Evolutionary conservation across 2,888 invertebrate genomes (phyloP).

Genomic region (Drosophila testacea): DNA sequence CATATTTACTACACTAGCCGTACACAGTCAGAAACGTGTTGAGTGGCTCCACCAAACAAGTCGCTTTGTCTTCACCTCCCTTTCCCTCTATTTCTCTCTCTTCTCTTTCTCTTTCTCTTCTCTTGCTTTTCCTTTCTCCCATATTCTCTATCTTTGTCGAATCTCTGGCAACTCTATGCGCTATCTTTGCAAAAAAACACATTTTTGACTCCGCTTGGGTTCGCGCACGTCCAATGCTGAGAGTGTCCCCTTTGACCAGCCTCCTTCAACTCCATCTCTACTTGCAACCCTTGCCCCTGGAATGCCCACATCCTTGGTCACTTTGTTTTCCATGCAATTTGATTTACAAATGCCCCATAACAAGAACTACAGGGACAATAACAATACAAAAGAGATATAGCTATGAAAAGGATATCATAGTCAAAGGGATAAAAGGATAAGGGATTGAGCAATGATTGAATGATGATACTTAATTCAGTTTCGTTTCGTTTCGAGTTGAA

Average conservation of each 20-base stretch:
- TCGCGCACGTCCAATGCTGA: conserved; percentile 45
- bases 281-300: background rate
- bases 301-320: conserved; percentile 12
- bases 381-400: conserved; percentile 23
- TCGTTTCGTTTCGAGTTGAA: conserved; percentile 14
- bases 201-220: conserved; percentile 46
- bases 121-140: conserved; percentile 14
- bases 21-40: conserved; percentile 69
- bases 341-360: conserved; percentile 55
- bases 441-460: conserved; percentile 44
- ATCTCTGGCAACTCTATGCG: conserved; percentile 45
- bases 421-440: conserved; percentile 21
- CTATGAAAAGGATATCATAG: conserved; percentile 46
- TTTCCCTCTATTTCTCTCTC: conserved; percentile 22
- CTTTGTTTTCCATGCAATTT: conserved; percentile 72
- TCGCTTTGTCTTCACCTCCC: conserved; percentile 56
- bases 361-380: conserved; percentile 31
- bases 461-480: conserved; percentile 40
- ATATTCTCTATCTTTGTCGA: conserved; percentile 45
- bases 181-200: conserved; percentile 37
- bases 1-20: conserved; percentile 24
- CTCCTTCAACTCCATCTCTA: background rate
- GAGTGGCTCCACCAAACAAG: conserved; percentile 72
- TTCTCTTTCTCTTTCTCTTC: conserved; percentile 22
- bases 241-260: background rate